A percentile compares a stretch with the other conserved stretches of the same genome.
Evolutionary conservation across 2,797 vertebrate species (phyloP).

Genomic region (Lacerta viridis): DNA sequence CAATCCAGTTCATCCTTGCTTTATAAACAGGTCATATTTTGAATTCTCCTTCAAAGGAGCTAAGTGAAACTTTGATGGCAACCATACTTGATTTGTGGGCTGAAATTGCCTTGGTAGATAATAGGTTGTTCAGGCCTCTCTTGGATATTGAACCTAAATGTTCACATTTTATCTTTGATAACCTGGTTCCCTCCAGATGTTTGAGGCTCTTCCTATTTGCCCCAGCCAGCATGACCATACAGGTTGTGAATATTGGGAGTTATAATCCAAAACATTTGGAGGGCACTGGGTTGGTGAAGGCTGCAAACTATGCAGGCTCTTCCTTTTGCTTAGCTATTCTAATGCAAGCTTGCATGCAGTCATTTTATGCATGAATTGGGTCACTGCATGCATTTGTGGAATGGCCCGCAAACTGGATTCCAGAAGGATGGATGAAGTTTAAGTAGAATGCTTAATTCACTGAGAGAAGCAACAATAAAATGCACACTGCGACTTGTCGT

Average conservation of each 20-base stretch:
- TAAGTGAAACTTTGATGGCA: background rate
- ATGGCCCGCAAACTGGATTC: conserved; percentile 23
- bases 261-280: too few relatives aligned
- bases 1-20: background rate
- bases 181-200: too few relatives aligned
- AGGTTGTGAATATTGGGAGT: too few relatives aligned
- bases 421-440: conserved; percentile 19
- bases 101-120: background rate
- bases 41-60: background rate
- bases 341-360: background rate
- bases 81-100: background rate
- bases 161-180: background rate
- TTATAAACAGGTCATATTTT: background rate
- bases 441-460: conserved; percentile 31
- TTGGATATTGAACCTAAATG: background rate
- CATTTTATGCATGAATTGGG: background rate
- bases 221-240: too few relatives aligned
- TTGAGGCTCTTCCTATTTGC: too few relatives aligned
- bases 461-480: conserved; percentile 16
- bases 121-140: background rate
- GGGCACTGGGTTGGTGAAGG: too few relatives aligned
- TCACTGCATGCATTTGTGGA: background rate
- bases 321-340: background rate
- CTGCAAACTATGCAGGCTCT: background rate
- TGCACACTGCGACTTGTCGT: conserved; percentile 5